phyloP scores from a whole-genome alignment of 1,140 invertebrate genomes.

The Pseudomyrmex sp. region DNA sequence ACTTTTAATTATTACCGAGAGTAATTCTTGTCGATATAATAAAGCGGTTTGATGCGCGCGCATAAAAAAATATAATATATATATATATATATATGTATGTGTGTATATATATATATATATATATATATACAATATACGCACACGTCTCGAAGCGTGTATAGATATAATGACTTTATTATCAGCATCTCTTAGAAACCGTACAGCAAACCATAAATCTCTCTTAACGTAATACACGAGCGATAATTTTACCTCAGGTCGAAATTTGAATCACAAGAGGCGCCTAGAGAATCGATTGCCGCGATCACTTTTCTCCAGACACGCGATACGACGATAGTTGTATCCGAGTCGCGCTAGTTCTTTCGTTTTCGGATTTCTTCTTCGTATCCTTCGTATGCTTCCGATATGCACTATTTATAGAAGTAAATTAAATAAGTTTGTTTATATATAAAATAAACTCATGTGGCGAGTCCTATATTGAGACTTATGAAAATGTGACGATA shows the following conservation, averaged over 20 bases:
- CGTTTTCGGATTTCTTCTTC: too few species aligned
- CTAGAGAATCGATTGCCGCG: slow-evolving; percentile 38
- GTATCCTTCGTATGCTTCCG: too few species aligned
- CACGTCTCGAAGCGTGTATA: neutral
- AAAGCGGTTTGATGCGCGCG: slow-evolving; percentile 12
- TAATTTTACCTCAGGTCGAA: slow-evolving; percentile 40
- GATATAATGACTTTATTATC: slow-evolving; percentile 41
- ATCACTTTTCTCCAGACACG: slow-evolving; percentile 30
- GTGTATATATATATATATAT: too few species aligned
- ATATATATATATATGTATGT: neutral
- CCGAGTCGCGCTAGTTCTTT: neutral
- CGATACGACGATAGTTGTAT: slow-evolving; percentile 40
- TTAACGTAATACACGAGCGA: slow-evolving; percentile 33
- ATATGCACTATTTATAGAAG: too few species aligned
- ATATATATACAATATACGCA: neutral
- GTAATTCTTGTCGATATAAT: slow-evolving; percentile 6
- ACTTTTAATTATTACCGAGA: neutral
- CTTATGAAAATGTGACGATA: too few species aligned
- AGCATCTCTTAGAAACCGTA: slow-evolving; percentile 14
- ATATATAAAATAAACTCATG: too few species aligned
- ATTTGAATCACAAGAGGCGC: slow-evolving; percentile 49
- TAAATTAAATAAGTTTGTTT: too few species aligned
- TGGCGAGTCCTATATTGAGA: too few species aligned
- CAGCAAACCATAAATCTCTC: slow-evolving; percentile 20
- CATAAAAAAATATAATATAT: neutral